Base-by-base conservation (phyloP, 1,140 invertebrate species). In the Adelges cooleyi region DNA sequence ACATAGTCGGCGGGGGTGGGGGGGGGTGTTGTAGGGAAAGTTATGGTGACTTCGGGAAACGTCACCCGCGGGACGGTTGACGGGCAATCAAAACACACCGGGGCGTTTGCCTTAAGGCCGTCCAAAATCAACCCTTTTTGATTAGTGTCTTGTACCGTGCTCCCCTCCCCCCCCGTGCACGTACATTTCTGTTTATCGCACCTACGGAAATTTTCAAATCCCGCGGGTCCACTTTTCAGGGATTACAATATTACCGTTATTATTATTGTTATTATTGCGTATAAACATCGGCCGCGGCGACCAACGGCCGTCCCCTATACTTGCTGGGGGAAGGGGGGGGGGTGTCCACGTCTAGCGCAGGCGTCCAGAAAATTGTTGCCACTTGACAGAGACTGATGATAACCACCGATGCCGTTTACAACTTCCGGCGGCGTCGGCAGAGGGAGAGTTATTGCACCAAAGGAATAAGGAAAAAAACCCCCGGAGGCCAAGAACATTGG, bases 91-190 rank as follows among this genome's bases (percentile, higher is more conserved):
- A 62, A 62, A 48, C 25, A 62, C 56, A 48, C 25, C 18, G 42
- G 25, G 29, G n/a, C 40, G 5, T 48, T 33, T 6, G 29, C 29
- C 29, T 11, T 33, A 33, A 5, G 11, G 46, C 53, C 40, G 25
- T 62, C 25, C 17, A 27, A 59, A 59, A 42, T 23, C 54, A 62
- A 62, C 56, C 56, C 56, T 62, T 62, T 62, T 62, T 48, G 56
- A 62, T 62, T 62, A 62, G 56, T 48, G 23, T 42, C 42, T 33
- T 11, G 29, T 33, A 11, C 29, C 5, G 29, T 46, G 40, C 15
- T 5, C 36, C 22, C 11, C 22, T 20, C 23, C 17, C 23, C 8
- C 23, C 13, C 36, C 1, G 22, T n/a, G 13, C 18, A 5, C 15
- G 10, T 38, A 17, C 40, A 23, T 46, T 40, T 18, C 23, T 38